Base-by-base conservation (phyloP, 1,140 invertebrate species). In the Cherax quadricarinatus region DNA sequence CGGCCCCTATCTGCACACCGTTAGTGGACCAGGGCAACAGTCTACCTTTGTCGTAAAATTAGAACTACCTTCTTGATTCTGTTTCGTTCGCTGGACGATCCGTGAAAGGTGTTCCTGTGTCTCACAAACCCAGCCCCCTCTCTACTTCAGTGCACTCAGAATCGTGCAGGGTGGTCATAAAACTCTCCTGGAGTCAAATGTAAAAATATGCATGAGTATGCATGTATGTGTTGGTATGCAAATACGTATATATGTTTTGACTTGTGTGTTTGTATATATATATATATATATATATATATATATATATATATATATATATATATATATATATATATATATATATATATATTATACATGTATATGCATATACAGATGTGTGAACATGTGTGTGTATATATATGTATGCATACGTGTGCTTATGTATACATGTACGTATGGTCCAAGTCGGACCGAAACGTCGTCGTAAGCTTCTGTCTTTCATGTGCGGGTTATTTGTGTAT, bases 381-480 rank as follows among this genome's bases (percentile, higher is more conserved):
- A 66, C 41, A 66, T 86, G 18, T 86, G 41, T 86, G 41, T 86
- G 41, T 86, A 12, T 86, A 12, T 70, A 66, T 86, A 66, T 86
- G 14, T 73, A 66, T 73, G 30, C 73, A 66, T 73, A 73, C 73
- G 51, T 73, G 14, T 86, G 70, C 49, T 4, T 86, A 48, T 70
- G 70, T 75, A 41, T 86, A 10, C 73, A 48, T 49, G 70, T 86
- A 48, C 24, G 51, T 86, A 48, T 86, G 21, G n/a, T 66, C n/a
- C n/a, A n/a, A n/a, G n/a, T n/a, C n/a, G n/a, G n/a, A n/a, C n/a
- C n/a, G n/a, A n/a, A n/a, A n/a, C n/a, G n/a, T n/a, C n/a, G n/a
- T n/a, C n/a, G n/a, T n/a, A n/a, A n/a, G n/a, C n/a, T n/a, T n/a
- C n/a, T n/a, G n/a, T n/a, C n/a, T n/a, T n/a, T n/a, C n/a, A n/a